Percentiles rank a stretch among this genome's conserved stretches.
These are phyloP conservation scores for Drosophila asahinai DNA, from an alignment of 1,140 invertebrate genomes.

Conservation along the genomic window DNA sequence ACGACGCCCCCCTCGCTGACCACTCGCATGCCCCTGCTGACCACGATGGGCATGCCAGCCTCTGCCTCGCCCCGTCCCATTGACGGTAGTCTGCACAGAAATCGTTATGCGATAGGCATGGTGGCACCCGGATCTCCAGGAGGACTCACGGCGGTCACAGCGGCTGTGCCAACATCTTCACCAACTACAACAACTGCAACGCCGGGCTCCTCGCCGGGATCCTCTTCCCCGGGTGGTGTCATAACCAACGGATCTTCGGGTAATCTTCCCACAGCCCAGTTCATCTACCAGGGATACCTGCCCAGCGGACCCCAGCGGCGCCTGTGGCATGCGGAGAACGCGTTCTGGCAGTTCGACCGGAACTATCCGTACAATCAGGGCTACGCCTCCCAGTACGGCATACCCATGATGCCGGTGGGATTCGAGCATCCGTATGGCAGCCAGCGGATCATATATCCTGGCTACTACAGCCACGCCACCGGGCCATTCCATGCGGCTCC, in stretches of 20 bases:
- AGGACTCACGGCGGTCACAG: slow-evolving; percentile 10
- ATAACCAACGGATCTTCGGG: neutral
- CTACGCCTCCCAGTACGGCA: slow-evolving; percentile 59
- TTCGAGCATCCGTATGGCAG: slow-evolving; percentile 57
- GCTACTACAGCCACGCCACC: slow-evolving; percentile 51
- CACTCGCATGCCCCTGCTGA: slow-evolving; percentile 23
- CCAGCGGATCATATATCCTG: slow-evolving; percentile 64
- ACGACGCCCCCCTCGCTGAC: slow-evolving; percentile 40
- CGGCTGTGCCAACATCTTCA: slow-evolving; percentile 16
- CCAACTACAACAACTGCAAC: neutral
- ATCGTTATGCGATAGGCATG: slow-evolving; percentile 37
- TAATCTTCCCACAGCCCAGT: slow-evolving; percentile 36
- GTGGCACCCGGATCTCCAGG: slow-evolving; percentile 4
- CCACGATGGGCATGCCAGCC: slow-evolving; percentile 12
- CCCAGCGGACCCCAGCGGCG: slow-evolving; percentile 60
- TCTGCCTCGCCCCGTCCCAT: slow-evolving; percentile 15
- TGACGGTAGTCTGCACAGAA: neutral
- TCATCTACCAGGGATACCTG: slow-evolving; percentile 57
- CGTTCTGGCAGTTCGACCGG: slow-evolving; percentile 71
- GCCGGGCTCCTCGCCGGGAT: neutral
- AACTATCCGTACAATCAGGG: slow-evolving; percentile 73
- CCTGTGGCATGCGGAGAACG: slow-evolving; percentile 67
- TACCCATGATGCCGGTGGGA: slow-evolving; percentile 66
- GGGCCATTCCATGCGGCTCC: slow-evolving; percentile 15
- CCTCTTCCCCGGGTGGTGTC: neutral